Evolutionary conservation across 2,888 invertebrate species (phyloP), one percentile per base, ranked within the genome.

Genomic region (Drosophila sordidapex): DNA sequence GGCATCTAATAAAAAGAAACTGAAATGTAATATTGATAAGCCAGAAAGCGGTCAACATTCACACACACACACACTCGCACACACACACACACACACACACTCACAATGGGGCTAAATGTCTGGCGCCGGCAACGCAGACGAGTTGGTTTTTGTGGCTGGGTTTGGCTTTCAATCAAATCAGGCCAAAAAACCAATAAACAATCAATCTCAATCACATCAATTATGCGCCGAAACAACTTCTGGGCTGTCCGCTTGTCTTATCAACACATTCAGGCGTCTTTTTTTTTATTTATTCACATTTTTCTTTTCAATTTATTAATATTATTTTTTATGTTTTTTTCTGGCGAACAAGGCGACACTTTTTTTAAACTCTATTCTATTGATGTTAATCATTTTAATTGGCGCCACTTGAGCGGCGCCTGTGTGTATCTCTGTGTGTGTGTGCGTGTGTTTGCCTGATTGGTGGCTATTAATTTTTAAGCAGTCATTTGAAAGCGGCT

Each of bases 191-290:
- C 27, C 27, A 51, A 89, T 82, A 85, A 88, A 86, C 83, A 90
- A 85, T 85, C 85, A 85, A 85, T 82, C 90, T 85, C 89, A 90
- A 85, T 90, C 90, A 90, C 85, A 90, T 90, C 85, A 88, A 85
- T 85, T 84, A 89, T 89, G 88, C 85, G 87, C 53, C 49, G 79
- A 82, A 74, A 85, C 83, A 83, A 74, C 82, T 79, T 84, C 67
- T 82, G 79, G 77, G 74, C 78, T 64, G 82, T 79, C 64, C 63
- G 60, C 68, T 76, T 61, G 72, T 73, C 82, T 84, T 89, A 87
- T 89, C 88, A 54, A 27, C 36, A 54, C 25, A 38, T 65, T 49
- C 43, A 57, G 43, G 15, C 40, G 33, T 43, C 15, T 38, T 33
- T 46, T 38, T 57, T 68, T 49, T 56, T 70, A 76, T 79, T 76